A percentile compares a stretch with the other conserved stretches of the same genome.
These are phyloP conservation scores for Agrilus biguttatus DNA, from an alignment of 2,888 invertebrate genomes.

Conservation along the genomic window DNA sequence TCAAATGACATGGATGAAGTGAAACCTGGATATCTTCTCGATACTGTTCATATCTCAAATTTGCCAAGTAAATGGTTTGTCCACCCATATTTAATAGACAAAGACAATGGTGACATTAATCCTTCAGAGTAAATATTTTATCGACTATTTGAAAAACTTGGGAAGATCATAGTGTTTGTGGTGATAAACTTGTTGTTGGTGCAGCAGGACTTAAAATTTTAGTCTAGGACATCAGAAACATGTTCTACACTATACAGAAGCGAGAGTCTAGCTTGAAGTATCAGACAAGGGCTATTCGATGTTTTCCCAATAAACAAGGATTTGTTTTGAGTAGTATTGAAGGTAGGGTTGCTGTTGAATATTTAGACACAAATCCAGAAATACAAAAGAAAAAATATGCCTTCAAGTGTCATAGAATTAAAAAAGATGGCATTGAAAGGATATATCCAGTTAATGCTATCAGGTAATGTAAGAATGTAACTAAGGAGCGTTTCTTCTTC, in stretches of 20 bases:
- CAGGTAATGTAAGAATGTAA: conserved; percentile 25
- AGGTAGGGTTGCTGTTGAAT: conserved; percentile 95
- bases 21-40: conserved; percentile 91
- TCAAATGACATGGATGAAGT: conserved; percentile 93
- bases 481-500: neutral
- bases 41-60: conserved; percentile 77
- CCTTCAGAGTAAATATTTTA: conserved; percentile 65
- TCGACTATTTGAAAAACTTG: conserved; percentile 79
- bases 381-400: conserved; percentile 97
- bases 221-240: conserved; percentile 95
- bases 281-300: conserved; percentile 85
- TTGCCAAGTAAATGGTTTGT: conserved; percentile 87
- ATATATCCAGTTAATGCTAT: conserved; percentile 98
- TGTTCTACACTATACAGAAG: conserved; percentile 84
- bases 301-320: conserved; percentile 80
- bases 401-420: conserved; percentile 93
- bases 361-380: conserved; percentile 89
- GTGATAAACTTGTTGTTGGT: conserved; percentile 91
- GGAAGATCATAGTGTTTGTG: conserved; percentile 86
- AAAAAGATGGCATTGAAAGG: conserved; percentile 85
- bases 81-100: conserved; percentile 42
- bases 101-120: conserved; percentile 45
- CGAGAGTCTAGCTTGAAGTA: conserved; percentile 95
- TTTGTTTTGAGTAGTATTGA: conserved; percentile 97
- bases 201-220: conserved; percentile 88